phyloP scores from a whole-genome alignment of 2,888 invertebrate genomes.

The Drosophila atripex region DNA sequence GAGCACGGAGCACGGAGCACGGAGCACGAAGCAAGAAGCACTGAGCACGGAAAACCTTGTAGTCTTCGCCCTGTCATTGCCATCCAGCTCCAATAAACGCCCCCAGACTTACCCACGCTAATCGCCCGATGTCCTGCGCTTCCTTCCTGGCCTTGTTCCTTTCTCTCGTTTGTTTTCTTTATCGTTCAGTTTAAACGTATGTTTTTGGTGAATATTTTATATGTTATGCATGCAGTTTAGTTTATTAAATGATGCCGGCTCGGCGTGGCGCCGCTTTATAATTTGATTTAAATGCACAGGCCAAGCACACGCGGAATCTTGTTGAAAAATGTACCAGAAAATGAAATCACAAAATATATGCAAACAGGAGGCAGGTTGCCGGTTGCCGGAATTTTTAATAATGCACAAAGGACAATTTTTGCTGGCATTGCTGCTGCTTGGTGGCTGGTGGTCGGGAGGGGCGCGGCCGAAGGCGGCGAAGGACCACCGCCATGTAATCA shows the following conservation, averaged over 20 bases:
- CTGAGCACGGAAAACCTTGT: constrained; percentile 6
- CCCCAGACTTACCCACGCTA: constrained; percentile 28
- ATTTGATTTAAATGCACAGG: constrained; percentile 65
- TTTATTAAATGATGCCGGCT: constrained; percentile 23
- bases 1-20: neutral
- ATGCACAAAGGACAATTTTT: constrained; percentile 56
- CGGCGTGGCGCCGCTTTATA: constrained; percentile 49
- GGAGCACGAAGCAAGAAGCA: constrained; percentile 1
- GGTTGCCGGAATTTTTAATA: constrained; percentile 59
- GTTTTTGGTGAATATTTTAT: constrained; percentile 41
- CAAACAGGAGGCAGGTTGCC: constrained; percentile 34
- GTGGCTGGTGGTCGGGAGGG: neutral
- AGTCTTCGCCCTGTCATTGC: constrained; percentile 27
- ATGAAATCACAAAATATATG: constrained; percentile 58
- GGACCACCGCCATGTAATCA: constrained; percentile 42
- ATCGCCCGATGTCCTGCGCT: constrained; percentile 21
- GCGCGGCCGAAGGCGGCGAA: constrained; percentile 4
- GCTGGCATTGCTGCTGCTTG: constrained; percentile 13
- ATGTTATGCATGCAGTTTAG: constrained; percentile 63
- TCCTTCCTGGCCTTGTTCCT: constrained; percentile 15
- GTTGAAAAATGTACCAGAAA: constrained; percentile 37
- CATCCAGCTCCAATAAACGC: constrained; percentile 16
- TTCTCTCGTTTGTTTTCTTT: constrained; percentile 13
- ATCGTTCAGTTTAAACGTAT: constrained; percentile 38
- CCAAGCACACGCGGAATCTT: constrained; percentile 35